Evolutionary conservation across 2,888 invertebrate genomes (phyloP), one percentile per base, ranked within the genome.

Genomic region (Tortricodes alternella): DNA sequence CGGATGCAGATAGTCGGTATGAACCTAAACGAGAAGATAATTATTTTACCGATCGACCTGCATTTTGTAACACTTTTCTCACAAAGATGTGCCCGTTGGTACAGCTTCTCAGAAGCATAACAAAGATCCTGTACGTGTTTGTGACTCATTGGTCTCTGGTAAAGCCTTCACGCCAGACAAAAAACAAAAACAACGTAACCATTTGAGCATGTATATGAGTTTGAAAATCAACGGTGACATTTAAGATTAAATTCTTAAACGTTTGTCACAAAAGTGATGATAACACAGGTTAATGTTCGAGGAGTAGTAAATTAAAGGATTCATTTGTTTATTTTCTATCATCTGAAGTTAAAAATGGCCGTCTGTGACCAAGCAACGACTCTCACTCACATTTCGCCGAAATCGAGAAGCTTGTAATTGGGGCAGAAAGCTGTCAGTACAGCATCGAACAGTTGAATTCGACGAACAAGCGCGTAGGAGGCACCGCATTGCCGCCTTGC

Each of bases 81-180:
- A 88, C 87, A 85, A 85, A 84, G 83, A 81, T 71, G 74, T 74
- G 74, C 70, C 79, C 76, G 78, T 70, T 71, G 78, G 44, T 32
- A 38, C 37, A 73, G 79, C 74, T 90, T 90, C 89, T 83, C 76
- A 77, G 89, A 90, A 90, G 78, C 78, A 80, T 76, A 88, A 90
- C 89, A 89, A 90, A 89, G 90, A 87, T 90, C 87, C 86, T 83
- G 81, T 78, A 73, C 81, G 69, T 67, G 76, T 78, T 74, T 74
- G 79, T 89, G 89, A 89, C 74, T 89, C 89, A 89, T n/a, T 75
- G 67, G 34, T 66, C 63, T 65, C 70, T 65, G 63, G 68, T 69
- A 74, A 67, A 80, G 68, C 76, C 80, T 83, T 68, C 70, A 63
- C 72, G 76, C 80, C 85, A 83, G 81, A 80, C 79, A 78, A 74